Evolutionary conservation across 2,113 vertebrate species (phyloP), one percentile per base, ranked within the genome.

Genomic region (Cathartes aura): DNA sequence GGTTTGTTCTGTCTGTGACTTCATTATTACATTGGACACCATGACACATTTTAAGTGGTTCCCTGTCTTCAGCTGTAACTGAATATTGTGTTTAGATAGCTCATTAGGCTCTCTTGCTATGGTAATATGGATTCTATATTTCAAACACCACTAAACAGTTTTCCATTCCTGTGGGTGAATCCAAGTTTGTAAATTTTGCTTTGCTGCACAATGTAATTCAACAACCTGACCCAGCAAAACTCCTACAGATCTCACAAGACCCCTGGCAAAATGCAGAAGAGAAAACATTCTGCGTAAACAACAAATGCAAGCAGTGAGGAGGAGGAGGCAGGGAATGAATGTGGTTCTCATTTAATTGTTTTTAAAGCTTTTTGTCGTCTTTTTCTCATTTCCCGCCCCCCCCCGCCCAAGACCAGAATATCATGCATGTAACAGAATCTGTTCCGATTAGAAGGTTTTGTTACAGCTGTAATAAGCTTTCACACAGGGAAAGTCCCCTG

Each of bases 401-500:
- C 55, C 22, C 38, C 4, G 23, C n/a, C 73, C 88, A 82, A 90
- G 80, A 96, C 96, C 90, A 97, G 96, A 94, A 70, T 97, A 94
- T 95, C 90, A 82, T 72, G 85, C 95, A 93, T 90, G 97, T 98
- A 98, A 98, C 85, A 85, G 92, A 97, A 97, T 97, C 96, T 1
- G 11, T 94, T 97, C 92, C 63, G 96, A 98, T 98, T 98, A 98
- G 96, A 95, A 97, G 97, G 94, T 96, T 98, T 97, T 93, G 97
- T 95, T 98, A 98, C 97, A 98, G 96, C 96, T 97, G 85, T 97
- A 98, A 97, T 97, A 98, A 97, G 92, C 90, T 98, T 98, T 98
- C 96, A 98, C 97, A 97, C 97, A 98, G 94, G 80, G 92, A 76
- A 70, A 85, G 78, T 91, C 97, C 93, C 96, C 68, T 32, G 98